These are phyloP conservation scores for Parambassis ranga DNA, from an alignment of 2,797 vertebrate genomes.

Conservation along the genomic window DNA sequence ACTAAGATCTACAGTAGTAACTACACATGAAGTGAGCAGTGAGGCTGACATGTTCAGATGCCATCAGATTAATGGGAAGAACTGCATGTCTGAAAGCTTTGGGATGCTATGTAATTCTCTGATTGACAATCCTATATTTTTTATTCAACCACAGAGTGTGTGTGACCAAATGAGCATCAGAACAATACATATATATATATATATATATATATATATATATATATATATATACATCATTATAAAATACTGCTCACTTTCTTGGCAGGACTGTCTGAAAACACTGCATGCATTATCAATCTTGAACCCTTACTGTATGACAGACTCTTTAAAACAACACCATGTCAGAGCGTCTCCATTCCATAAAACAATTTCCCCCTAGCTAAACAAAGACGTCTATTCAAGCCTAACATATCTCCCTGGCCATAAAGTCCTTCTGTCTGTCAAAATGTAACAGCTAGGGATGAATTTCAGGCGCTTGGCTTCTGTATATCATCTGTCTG, in stretches of 20 bases:
- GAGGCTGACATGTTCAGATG: too few species aligned
- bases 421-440: conserved; percentile 23
- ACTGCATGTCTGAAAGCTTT: too few species aligned
- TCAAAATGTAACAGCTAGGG: conserved; percentile 26
- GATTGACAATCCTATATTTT: too few species aligned
- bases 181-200: too few species aligned
- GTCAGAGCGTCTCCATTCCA: conserved; percentile 16
- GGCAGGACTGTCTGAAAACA: background rate
- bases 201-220: too few species aligned
- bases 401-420: background rate
- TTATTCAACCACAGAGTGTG: too few species aligned
- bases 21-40: too few species aligned
- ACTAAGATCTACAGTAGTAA: too few species aligned
- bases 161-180: background rate
- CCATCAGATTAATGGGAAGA: too few species aligned
- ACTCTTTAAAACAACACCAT: conserved; percentile 31
- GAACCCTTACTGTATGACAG: background rate
- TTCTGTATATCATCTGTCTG: conserved; percentile 24
- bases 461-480: conserved; percentile 6
- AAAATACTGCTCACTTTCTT: background rate
- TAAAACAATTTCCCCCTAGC: background rate
- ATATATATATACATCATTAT: too few species aligned
- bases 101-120: too few species aligned
- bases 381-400: conserved; percentile 63
- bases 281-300: conserved; percentile 8